Conservation (phyloP, 2,113 vertebrate genomes). For the Larimichthys crocea region DNA sequence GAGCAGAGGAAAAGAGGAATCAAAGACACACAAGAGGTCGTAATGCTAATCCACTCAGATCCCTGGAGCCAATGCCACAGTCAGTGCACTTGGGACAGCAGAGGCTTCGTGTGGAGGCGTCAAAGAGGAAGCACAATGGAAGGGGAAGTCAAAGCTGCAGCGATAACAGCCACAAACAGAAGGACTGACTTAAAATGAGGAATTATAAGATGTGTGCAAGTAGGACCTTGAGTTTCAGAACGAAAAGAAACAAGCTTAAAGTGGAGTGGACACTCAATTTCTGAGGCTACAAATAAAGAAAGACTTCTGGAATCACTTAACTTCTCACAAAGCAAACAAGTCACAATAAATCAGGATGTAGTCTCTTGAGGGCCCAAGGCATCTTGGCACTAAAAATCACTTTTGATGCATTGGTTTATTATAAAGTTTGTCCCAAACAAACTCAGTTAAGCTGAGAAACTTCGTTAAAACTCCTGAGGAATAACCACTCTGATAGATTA, state of each 20-base stretch:
- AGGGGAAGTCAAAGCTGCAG: not conserved
- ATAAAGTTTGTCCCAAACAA: slow-evolving; percentile 26
- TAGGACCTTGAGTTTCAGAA: slow-evolving; percentile 23
- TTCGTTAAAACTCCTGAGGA: slow-evolving; percentile 12
- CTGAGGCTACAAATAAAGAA: not conserved
- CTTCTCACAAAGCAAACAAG: slow-evolving; percentile 20
- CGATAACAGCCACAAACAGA: not conserved
- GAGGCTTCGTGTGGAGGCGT: slow-evolving; percentile 8
- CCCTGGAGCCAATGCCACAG: slow-evolving; percentile 43
- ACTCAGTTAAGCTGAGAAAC: slow-evolving; percentile 2
- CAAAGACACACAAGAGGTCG: slow-evolving; percentile 60
- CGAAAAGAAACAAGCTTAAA: not conserved
- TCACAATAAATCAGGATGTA: slow-evolving; percentile 30
- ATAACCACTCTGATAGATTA: slow-evolving; percentile 7
- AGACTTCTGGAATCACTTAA: slow-evolving; percentile 11
- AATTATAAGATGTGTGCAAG: not conserved
- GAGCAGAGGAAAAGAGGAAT: slow-evolving; percentile 55
- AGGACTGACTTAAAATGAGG: not conserved
- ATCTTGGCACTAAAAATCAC: slow-evolving; percentile 8
- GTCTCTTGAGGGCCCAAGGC: slow-evolving; percentile 11
- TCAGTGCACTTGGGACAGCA: not conserved
- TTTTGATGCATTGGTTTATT: slow-evolving; percentile 40
- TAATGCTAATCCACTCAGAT: slow-evolving; percentile 59
- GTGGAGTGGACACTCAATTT: slow-evolving; percentile 13
- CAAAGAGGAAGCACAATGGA: not conserved